Percentiles rank a stretch among this genome's conserved stretches.
These are phyloP conservation scores for Coecobrya sp. DNA, from an alignment of 2,888 invertebrate genomes.

Conservation along the genomic window DNA sequence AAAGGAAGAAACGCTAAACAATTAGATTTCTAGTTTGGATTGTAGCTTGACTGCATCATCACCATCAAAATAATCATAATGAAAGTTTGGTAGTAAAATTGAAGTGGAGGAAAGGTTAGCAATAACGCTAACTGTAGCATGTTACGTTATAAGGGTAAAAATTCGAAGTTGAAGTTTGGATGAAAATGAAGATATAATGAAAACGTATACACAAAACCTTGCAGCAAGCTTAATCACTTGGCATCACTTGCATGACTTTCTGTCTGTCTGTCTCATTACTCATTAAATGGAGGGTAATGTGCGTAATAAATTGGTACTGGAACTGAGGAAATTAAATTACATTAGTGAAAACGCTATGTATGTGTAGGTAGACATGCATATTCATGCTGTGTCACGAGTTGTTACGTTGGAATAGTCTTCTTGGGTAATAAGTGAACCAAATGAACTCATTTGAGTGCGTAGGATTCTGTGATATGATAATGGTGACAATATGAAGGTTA, in stretches of 20 bases:
- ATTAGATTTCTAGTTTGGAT: not conserved
- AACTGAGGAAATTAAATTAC: not conserved
- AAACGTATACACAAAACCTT: not conserved
- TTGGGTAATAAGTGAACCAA: slow-evolving; percentile 13
- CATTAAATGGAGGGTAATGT: slow-evolving; percentile 30
- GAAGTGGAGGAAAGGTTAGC: not conserved
- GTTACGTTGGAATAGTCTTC: not conserved
- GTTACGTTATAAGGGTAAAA: not conserved
- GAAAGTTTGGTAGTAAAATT: not conserved
- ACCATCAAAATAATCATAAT: not conserved
- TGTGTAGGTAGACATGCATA: not conserved
- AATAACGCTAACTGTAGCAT: not conserved
- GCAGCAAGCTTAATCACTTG: not conserved
- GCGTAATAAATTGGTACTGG: slow-evolving; percentile 2
- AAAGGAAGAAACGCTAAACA: not conserved
- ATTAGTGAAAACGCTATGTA: not conserved
- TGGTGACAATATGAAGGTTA: not conserved
- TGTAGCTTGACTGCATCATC: not conserved
- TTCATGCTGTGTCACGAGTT: slow-evolving; percentile 21
- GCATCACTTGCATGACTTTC: not conserved
- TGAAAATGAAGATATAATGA: not conserved
- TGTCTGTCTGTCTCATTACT: slow-evolving; percentile 19
- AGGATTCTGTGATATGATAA: not conserved
- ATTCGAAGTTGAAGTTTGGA: not conserved
- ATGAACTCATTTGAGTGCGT: not conserved